Conservation (phyloP, 2,113 vertebrate genomes). For the Pitta sordida region DNA sequence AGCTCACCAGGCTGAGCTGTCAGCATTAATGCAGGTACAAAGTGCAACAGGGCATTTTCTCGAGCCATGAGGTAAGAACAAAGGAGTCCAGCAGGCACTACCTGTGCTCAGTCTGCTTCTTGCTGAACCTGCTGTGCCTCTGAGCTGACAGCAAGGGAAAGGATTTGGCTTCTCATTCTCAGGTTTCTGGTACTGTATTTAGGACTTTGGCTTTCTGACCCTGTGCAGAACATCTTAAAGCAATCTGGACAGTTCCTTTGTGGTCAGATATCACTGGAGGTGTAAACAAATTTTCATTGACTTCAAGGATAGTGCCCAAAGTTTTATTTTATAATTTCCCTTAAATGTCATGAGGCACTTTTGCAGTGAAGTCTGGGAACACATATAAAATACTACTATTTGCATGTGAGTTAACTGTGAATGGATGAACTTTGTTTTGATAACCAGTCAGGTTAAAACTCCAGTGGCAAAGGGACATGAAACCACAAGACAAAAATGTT, state of each 20-base stretch:
- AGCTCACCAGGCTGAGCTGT: background rate
- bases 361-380: background rate
- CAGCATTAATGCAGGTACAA: background rate
- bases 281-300: background rate
- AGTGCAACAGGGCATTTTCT: background rate
- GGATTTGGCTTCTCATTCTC: background rate
- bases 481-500: background rate
- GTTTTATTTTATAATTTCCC: background rate
- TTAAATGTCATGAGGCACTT: background rate
- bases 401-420: background rate
- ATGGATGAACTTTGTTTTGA: background rate
- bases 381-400: background rate
- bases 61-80: rapidly evolving
- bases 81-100: background rate
- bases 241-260: background rate
- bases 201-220: background rate
- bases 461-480: background rate
- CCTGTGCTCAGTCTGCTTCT: background rate
- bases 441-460: background rate
- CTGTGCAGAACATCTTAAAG: background rate
- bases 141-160: background rate
- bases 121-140: background rate
- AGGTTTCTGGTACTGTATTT: background rate
- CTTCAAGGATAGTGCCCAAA: background rate
- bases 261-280: background rate